Conservation (phyloP, 2,797 vertebrate genomes). For the Champsocephalus gunnari region DNA sequence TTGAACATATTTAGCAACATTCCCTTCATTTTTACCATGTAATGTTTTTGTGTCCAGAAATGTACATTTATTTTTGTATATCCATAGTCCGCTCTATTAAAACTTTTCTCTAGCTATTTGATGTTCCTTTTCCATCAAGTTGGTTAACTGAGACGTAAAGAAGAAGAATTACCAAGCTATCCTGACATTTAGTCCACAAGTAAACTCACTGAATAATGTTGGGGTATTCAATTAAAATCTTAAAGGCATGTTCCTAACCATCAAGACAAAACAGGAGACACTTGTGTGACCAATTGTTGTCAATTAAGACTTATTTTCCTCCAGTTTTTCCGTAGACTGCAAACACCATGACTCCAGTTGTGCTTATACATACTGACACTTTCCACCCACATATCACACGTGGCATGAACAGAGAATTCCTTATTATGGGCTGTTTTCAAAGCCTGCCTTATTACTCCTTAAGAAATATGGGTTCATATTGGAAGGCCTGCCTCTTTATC, state of each 20-base stretch:
- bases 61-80: no score
- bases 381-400: slow-evolving; percentile 34
- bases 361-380: neutral
- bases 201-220: no score
- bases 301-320: slow-evolving; percentile 3
- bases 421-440: slow-evolving; percentile 62
- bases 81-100: no score
- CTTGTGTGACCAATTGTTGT: slow-evolving; percentile 5
- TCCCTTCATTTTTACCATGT: no score
- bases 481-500: slow-evolving; percentile 34
- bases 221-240: no score
- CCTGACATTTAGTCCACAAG: no score
- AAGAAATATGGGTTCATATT: slow-evolving; percentile 58
- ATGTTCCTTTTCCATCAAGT: neutral
- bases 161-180: no score
- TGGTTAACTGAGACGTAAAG: neutral
- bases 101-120: neutral
- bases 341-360: neutral
- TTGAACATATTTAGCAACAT: no score
- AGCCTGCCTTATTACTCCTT: slow-evolving; percentile 41
- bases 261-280: neutral
- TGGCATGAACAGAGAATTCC: slow-evolving; percentile 42
- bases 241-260: no score
- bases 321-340: neutral
- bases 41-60: no score